phyloP scores from a whole-genome alignment of 2,797 vertebrate species.

The Echiichthys vipera region DNA sequence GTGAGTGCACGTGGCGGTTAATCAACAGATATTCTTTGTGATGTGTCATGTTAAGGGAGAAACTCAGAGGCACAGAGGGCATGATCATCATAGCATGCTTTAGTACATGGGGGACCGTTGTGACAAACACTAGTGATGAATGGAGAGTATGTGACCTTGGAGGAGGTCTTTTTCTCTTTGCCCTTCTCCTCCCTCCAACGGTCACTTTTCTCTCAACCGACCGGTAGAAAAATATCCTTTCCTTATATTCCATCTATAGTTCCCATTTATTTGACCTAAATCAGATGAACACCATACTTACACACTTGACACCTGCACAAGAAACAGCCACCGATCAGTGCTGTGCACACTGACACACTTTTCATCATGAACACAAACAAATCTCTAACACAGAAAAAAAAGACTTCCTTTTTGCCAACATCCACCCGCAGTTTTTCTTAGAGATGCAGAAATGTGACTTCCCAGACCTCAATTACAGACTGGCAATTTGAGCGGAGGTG shows the following conservation, averaged over 20 bases:
- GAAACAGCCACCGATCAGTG: not conserved
- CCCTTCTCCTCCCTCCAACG: slow-evolving; percentile 18
- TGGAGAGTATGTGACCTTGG: slow-evolving; percentile 58
- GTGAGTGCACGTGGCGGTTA: slow-evolving; percentile 42
- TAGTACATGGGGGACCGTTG: slow-evolving; percentile 21
- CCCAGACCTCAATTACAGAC: slow-evolving; percentile 36
- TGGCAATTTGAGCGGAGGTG: not conserved
- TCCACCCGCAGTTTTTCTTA: slow-evolving; percentile 4
- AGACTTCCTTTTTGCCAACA: not conserved
- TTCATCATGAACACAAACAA: slow-evolving; percentile 21
- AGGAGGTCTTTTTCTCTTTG: slow-evolving; percentile 28
- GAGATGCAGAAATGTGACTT: slow-evolving; percentile 36
- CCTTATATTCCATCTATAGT: too few relatives aligned
- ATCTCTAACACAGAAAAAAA: slow-evolving; percentile 5
- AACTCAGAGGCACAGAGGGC: slow-evolving; percentile 33
- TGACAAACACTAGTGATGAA: slow-evolving; percentile 59
- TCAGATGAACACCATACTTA: slow-evolving; percentile 11
- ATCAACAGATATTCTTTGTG: slow-evolving; percentile 58
- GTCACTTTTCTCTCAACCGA: slow-evolving; percentile 23
- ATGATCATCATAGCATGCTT: slow-evolving; percentile 28
- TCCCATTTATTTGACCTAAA: slow-evolving; percentile 9
- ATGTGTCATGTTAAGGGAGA: slow-evolving; percentile 41
- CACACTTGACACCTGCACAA: slow-evolving; percentile 7
- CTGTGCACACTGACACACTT: not conserved
- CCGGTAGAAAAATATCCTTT: slow-evolving; percentile 21